These are phyloP conservation scores for Muscidifurax raptorellus DNA, from an alignment of 1,140 invertebrate species.

Conservation along the genomic window DNA sequence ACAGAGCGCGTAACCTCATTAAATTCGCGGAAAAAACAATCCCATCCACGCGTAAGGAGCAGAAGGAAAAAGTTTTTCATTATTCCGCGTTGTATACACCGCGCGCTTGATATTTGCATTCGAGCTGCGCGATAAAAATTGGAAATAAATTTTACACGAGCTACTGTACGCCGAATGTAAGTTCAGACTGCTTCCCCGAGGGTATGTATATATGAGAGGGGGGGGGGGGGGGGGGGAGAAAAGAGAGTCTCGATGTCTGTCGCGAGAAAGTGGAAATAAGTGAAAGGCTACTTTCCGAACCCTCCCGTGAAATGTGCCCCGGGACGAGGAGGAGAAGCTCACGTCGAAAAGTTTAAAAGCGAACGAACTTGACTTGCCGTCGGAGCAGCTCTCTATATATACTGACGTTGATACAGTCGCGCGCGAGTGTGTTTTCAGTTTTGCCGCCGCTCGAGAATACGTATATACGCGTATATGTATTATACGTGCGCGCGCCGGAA, in stretches of 20 bases:
- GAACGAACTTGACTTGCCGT: constrained; percentile 42
- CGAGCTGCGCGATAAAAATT: constrained; percentile 32
- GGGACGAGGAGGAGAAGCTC: not conserved
- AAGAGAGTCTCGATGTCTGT: constrained; percentile 58
- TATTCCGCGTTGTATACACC: not conserved
- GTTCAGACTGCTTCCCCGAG: constrained; percentile 7
- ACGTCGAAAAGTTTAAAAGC: constrained; percentile 60
- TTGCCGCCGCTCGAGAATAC: not conserved
- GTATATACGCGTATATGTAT: not conserved
- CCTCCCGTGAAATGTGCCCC: constrained; percentile 53
- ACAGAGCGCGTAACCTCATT: not conserved
- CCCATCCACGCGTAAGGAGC: not conserved
- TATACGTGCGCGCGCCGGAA: not conserved
- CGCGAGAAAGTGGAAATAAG: constrained; percentile 61
- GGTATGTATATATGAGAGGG: not conserved
- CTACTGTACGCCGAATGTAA: constrained; percentile 17
- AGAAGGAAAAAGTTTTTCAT: not conserved
- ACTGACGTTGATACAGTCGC: not conserved
- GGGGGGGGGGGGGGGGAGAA: constrained; percentile 23
- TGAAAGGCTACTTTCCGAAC: constrained; percentile 63
- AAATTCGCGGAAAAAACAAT: not conserved
- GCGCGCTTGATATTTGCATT: constrained; percentile 3
- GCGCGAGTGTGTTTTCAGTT: constrained; percentile 23
- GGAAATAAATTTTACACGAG: constrained; percentile 48
- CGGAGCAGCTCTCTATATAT: not conserved